These are phyloP conservation scores for Xiphophorus maculatus DNA, from an alignment of 2,113 vertebrate genomes.

Conservation along the genomic window DNA sequence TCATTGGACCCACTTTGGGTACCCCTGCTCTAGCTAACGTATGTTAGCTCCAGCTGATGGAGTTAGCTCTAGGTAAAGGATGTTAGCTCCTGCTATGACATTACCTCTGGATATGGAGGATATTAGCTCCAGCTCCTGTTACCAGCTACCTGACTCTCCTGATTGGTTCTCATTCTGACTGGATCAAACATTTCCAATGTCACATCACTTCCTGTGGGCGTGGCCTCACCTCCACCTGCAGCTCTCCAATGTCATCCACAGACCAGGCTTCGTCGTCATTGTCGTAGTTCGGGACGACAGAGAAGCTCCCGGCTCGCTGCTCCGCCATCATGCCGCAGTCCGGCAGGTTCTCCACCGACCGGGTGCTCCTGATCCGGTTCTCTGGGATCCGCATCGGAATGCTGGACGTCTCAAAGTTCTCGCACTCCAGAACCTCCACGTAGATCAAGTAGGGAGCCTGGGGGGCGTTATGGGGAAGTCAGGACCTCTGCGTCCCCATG, in stretches of 20 bases:
- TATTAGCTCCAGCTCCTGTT: no score
- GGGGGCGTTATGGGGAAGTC: not conserved
- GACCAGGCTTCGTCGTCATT: constrained; percentile 97
- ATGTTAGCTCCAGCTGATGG: no score
- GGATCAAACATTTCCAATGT: not conserved
- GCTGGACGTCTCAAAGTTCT: constrained; percentile 91
- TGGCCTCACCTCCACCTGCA: constrained; percentile 91
- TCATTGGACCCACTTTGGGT: no score
- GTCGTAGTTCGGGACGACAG: constrained; percentile 92
- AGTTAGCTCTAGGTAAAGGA: no score
- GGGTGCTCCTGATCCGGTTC: constrained; percentile 93
- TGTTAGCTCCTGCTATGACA: no score
- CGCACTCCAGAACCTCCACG: constrained; percentile 95
- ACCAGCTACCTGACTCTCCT: no score
- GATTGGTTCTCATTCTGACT: no score
- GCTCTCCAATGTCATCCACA: constrained; percentile 93
- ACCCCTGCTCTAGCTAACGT: no score
- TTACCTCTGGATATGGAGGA: no score
- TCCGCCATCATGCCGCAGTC: constrained; percentile 88
- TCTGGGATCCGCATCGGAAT: constrained; percentile 92
- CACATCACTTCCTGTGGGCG: not conserved
- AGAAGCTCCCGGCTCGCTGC: constrained; percentile 89
- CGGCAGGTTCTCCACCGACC: constrained; percentile 94
- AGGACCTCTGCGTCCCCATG: no score
- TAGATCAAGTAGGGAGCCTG: constrained; percentile 97